Percentiles rank a stretch among this genome's conserved stretches.
Conservation (phyloP, 64 coral and sea anemone genomes). For the Dendrophyllia cribrosa region DNA sequence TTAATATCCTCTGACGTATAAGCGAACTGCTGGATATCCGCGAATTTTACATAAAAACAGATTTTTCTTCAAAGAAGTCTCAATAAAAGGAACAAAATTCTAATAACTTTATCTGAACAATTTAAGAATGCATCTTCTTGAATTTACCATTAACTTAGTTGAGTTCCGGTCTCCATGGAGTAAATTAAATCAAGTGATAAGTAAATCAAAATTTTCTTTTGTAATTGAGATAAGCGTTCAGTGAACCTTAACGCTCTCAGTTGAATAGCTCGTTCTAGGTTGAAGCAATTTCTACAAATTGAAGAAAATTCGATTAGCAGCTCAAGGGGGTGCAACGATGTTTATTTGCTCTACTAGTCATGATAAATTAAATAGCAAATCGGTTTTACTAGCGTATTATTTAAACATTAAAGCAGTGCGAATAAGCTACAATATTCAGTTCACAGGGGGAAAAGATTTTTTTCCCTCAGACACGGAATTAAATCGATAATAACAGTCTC, state of each 20-base stretch:
- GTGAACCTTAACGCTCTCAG: background rate
- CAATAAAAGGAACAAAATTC: slow-evolving; percentile 26
- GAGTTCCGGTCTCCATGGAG: slow-evolving; percentile 33
- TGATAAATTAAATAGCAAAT: background rate
- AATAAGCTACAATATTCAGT: too few species aligned
- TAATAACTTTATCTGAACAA: slow-evolving; percentile 35
- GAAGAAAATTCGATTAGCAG: background rate
- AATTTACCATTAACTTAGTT: slow-evolving; percentile 42
- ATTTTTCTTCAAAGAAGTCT: slow-evolving; percentile 1
- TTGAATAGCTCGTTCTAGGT: background rate
- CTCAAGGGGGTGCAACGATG: background rate
- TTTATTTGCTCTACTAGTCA: background rate
- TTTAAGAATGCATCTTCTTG: background rate
- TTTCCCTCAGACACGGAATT: background rate
- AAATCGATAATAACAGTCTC: background rate
- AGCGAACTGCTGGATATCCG: slow-evolving; percentile 30
- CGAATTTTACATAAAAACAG: background rate
- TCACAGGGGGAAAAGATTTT: too few species aligned
- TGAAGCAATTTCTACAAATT: background rate
- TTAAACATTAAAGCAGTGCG: background rate
- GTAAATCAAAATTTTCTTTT: slow-evolving; percentile 20
- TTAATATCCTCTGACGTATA: slow-evolving; percentile 41
- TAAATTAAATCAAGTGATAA: slow-evolving; percentile 39
- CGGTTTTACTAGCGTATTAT: background rate
- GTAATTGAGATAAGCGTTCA: slow-evolving; percentile 25